phyloP scores from a whole-genome alignment of 2,797 vertebrate genomes.

The Anabacerthia variegaticeps region DNA sequence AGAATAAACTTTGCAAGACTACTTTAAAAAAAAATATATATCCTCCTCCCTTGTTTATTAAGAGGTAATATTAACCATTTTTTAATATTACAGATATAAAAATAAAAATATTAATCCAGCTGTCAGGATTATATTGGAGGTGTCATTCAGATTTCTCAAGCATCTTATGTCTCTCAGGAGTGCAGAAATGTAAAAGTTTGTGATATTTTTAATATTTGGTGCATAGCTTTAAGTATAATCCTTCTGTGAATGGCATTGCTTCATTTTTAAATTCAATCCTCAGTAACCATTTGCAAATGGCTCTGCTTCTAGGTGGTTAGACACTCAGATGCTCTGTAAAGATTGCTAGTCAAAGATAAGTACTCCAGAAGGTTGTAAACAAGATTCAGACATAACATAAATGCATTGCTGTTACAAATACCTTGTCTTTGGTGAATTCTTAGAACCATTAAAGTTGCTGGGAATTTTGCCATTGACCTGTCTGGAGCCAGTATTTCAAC shows the following conservation, averaged over 20 bases:
- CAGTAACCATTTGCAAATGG: neutral
- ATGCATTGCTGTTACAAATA: neutral
- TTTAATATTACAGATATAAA: neutral
- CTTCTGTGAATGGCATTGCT: neutral
- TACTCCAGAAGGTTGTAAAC: constrained; percentile 1
- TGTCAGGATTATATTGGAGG: neutral
- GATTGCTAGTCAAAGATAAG: constrained; percentile 13
- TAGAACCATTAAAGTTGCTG: neutral
- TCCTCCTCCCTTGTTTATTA: accelerated
- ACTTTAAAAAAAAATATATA: neutral
- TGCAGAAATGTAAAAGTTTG: neutral
- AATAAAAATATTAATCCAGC: neutral
- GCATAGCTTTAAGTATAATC: neutral
- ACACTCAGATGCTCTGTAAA: neutral
- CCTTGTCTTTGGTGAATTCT: neutral
- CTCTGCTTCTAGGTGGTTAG: neutral
- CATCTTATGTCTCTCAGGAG: neutral
- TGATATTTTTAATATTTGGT: neutral
- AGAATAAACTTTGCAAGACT: neutral
- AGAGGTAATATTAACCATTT: neutral
- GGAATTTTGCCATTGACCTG: constrained; percentile 7
- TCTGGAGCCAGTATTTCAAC: neutral
- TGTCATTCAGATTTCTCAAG: neutral
- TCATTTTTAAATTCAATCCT: neutral
- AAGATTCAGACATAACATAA: neutral